Percentiles rank a stretch among this genome's conserved stretches.
Evolutionary conservation across 2,888 invertebrate species (phyloP).

Genomic region (Drosophila lacicola): DNA sequence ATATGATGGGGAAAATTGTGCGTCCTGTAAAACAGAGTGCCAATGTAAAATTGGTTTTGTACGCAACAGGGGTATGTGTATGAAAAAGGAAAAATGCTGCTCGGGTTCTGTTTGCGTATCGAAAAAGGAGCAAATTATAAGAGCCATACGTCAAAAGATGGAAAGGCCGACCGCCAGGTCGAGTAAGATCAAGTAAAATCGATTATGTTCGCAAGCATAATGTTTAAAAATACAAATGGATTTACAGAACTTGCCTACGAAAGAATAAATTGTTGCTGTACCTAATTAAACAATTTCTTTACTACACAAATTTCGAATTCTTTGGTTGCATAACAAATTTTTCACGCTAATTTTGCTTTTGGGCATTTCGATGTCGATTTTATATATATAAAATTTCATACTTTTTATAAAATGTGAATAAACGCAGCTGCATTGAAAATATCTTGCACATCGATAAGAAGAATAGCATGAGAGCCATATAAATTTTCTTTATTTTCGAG

Average conservation of each 20-base stretch:
- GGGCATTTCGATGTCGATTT: not conserved
- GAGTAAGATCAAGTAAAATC: too few relatives aligned
- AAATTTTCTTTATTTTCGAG: not conserved
- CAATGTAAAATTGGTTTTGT: slow-evolving; percentile 19
- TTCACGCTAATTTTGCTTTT: not conserved
- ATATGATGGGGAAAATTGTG: slow-evolving; percentile 14
- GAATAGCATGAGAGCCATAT: not conserved
- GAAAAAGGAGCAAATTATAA: not conserved
- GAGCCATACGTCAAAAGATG: not conserved
- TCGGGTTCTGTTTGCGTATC: not conserved
- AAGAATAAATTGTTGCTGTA: too few relatives aligned
- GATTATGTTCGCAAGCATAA: too few relatives aligned
- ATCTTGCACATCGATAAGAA: not conserved
- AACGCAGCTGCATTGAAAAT: not conserved
- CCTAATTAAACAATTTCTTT: too few relatives aligned
- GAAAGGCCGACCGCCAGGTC: not conserved
- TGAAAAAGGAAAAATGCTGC: slow-evolving; percentile 19
- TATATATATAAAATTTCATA: too few relatives aligned
- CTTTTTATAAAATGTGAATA: too few relatives aligned
- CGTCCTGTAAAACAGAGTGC: slow-evolving; percentile 11
- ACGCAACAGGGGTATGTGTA: slow-evolving; percentile 8
- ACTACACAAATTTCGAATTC: not conserved
- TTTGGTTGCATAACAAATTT: not conserved
- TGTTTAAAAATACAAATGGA: too few relatives aligned
- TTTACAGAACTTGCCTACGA: not conserved